Percentiles rank a stretch among this genome's conserved stretches.
Evolutionary conservation across 2,113 vertebrate genomes (phyloP).

Genomic region (Paramormyrops kingsleyae): DNA sequence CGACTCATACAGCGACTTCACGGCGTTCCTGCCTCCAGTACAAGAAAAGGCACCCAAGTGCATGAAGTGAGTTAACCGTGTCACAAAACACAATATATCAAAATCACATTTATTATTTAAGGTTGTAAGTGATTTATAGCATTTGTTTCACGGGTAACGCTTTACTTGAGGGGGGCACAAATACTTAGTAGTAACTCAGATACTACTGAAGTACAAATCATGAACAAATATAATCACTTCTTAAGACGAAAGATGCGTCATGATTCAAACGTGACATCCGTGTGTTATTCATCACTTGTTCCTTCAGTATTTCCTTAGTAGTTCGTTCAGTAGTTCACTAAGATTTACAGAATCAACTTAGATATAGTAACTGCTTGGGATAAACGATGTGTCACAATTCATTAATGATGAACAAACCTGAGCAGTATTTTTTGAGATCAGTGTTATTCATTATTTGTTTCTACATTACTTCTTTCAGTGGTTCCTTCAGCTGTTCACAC

Average conservation of each 20-base stretch:
- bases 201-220: too few species aligned
- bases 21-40: conserved; percentile 77
- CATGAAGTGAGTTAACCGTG: conserved; percentile 75
- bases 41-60: conserved; percentile 78
- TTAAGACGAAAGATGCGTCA: too few species aligned
- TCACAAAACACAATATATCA: background rate
- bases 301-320: background rate
- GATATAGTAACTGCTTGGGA: background rate
- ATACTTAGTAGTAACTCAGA: too few species aligned
- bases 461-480: too few species aligned
- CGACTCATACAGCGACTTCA: conserved; percentile 92
- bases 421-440: too few species aligned
- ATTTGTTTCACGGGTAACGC: background rate
- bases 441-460: too few species aligned
- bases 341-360: background rate
- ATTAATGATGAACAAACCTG: background rate
- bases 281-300: background rate
- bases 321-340: background rate
- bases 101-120: background rate
- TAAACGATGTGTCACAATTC: background rate
- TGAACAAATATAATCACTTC: too few species aligned
- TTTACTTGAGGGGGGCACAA: too few species aligned
- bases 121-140: background rate
- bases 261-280: background rate
- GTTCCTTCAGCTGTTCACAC: too few species aligned